Base-by-base conservation (phyloP, 2,113 vertebrate species). In the Numida meleagris region DNA sequence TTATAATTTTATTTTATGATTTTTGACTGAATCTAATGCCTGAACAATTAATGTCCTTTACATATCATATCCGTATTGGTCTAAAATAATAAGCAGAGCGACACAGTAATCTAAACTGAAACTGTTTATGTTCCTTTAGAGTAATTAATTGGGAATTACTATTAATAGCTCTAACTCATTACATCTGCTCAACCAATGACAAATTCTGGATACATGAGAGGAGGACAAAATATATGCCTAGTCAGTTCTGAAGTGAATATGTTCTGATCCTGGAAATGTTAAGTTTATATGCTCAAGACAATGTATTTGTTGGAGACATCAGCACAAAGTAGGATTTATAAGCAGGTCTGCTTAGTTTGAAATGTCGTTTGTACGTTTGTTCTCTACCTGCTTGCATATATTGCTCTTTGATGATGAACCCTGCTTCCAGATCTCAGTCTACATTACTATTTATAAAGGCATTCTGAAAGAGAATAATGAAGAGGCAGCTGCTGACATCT, bases 31-130 rank as follows among this genome's bases (percentile, higher is more conserved):
- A 65, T 83, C n/a, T 74, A 48, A 55, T 82, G 17, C 43, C 62
- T 63, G 42, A 70, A n/a, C 15, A 85, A 14, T 40, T 78, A 42
- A 79, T 15, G 21, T 73, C 29, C 9, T 76, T 79, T 24, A 7
- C 65, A 20, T 80, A 42, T 55, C 58, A 4, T 57, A 12, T 57
- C 31, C 88, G 13, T 21, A 74, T 90, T 88, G 10, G 29, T 67
- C 24, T 74, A 73, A 88, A 92, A 70, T 74, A 77, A 65, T 24
- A 34, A 84, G 29, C 73, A 65, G 70, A 74, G 8, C 45, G 70
- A 58, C 53, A 29, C 33, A 38, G 42, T 86, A 82, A 81, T 86
- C 55, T 67, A 67, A 95, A 89, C 40, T 57, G 62, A 79, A 96
- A 76, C 34, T 76, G 4, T 76, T 79, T 85, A 27, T 57, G 31